A percentile compares a stretch with the other conserved stretches of the same genome.
Evolutionary conservation across 2,797 vertebrate genomes (phyloP).

Genomic region (Danio aesculapii): DNA sequence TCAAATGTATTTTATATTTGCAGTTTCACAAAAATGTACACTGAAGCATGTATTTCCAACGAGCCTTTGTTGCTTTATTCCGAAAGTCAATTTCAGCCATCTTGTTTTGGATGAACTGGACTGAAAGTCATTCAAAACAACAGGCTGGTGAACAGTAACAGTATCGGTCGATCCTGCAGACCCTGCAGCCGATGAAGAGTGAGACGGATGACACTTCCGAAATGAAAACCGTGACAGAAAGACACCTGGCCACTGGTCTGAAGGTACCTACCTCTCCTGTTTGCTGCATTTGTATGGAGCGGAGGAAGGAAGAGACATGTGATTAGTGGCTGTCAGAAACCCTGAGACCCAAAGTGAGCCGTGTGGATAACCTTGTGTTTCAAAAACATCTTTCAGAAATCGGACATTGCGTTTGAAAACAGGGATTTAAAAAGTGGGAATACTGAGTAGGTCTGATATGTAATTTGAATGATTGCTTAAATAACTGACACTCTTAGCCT

Average conservation of each 20-base stretch:
- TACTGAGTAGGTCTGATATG: no score
- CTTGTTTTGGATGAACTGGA: conserved; percentile 15
- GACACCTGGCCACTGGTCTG: conserved; percentile 17
- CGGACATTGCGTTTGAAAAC: not conserved
- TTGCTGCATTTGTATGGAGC: conserved; percentile 86
- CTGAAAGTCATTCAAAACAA: conserved; percentile 28
- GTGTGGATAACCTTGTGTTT: not conserved
- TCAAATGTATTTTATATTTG: no score
- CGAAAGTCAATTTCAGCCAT: conserved; percentile 11
- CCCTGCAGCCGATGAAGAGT: conserved; percentile 27
- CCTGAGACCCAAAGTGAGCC: not conserved
- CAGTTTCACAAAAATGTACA: no score
- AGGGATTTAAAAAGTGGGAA: conserved; percentile 64
- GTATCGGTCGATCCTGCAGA: conserved; percentile 17
- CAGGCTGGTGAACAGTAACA: not conserved
- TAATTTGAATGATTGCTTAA: not conserved
- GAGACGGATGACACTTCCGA: conserved; percentile 15
- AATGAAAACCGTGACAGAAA: conserved; percentile 7
- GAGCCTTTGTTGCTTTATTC: not conserved
- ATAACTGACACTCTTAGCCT: not conserved
- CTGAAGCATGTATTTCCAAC: no score
- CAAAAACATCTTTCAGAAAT: conserved; percentile 11
- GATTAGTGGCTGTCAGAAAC: conserved; percentile 53
- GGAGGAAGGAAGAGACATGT: conserved; percentile 48
- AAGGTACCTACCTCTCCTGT: conserved; percentile 92